Evolutionary conservation across 2,113 vertebrate species (phyloP).

Genomic region (Cyprinus carpio): DNA sequence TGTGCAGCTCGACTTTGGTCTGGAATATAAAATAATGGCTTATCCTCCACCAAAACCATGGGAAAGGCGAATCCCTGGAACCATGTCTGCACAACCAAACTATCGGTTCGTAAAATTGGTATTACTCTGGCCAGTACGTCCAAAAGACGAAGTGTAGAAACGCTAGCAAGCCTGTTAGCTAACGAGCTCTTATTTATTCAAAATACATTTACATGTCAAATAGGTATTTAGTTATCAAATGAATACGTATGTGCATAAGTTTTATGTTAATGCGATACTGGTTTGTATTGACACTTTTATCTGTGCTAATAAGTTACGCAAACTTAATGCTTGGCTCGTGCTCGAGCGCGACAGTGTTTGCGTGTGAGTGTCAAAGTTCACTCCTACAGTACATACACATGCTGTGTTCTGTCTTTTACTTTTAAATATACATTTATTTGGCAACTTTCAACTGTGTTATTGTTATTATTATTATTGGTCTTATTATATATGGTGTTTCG

Average conservation of each 20-base stretch:
- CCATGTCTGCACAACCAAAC: constrained; percentile 68
- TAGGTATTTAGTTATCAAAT: neutral
- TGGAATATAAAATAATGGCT: constrained; percentile 71
- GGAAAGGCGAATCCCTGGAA: constrained; percentile 83
- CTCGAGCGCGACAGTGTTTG: neutral
- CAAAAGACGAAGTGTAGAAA: neutral
- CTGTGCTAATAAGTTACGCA: neutral
- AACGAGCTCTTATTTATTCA: neutral
- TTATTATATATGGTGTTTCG: neutral
- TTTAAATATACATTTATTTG: neutral
- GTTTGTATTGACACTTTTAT: neutral
- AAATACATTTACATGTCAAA: neutral
- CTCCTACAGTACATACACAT: neutral
- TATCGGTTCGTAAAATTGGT: constrained; percentile 79
- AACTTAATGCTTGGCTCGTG: constrained; percentile 2
- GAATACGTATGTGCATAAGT: neutral
- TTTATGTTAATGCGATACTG: neutral
- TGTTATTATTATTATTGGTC: neutral
- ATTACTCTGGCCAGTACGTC: neutral
- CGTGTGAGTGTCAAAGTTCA: constrained; percentile 34
- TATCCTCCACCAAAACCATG: constrained; percentile 89
- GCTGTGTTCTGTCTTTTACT: neutral
- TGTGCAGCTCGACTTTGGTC: neutral
- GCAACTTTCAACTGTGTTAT: neutral
- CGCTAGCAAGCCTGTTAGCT: constrained; percentile 10